phyloP scores from a whole-genome alignment of 2,113 vertebrate species.

The Chamaetylas fuelleborni region DNA sequence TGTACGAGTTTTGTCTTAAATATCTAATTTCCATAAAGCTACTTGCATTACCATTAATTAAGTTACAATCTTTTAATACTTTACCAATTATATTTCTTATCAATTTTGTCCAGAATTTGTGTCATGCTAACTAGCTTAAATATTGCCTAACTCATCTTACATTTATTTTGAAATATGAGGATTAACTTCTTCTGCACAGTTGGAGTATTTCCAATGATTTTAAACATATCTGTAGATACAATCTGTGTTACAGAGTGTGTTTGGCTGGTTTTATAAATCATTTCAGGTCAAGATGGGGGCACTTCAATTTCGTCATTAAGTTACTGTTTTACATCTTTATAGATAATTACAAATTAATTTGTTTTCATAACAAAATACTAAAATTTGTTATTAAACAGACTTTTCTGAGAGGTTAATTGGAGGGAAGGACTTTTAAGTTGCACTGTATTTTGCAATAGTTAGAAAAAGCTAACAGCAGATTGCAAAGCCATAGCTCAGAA shows the following conservation, averaged over 20 bases:
- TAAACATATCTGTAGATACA: not conserved
- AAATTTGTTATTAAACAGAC: not conserved
- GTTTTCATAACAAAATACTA: not conserved
- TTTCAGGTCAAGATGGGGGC: not conserved
- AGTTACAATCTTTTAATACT: not conserved
- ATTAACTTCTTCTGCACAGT: not conserved
- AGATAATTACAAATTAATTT: not conserved
- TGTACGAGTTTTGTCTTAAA: not conserved
- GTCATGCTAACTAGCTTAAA: not conserved
- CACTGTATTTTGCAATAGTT: not conserved
- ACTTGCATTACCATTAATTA: constrained; percentile 8
- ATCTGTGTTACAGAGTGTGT: not conserved
- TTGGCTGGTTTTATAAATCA: not conserved
- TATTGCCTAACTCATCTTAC: not conserved
- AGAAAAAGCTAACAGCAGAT: not conserved
- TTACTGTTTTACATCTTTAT: not conserved
- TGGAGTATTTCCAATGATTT: not conserved
- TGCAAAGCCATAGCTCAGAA: not conserved
- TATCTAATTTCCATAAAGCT: not conserved
- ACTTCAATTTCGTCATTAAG: not conserved
- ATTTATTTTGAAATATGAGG: not conserved
- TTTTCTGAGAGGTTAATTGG: not conserved
- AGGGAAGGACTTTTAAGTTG: not conserved
- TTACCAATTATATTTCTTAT: not conserved
- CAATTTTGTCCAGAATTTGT: not conserved